Conservation (phyloP, 2,888 invertebrate species). For the Salpingus planirostris region DNA sequence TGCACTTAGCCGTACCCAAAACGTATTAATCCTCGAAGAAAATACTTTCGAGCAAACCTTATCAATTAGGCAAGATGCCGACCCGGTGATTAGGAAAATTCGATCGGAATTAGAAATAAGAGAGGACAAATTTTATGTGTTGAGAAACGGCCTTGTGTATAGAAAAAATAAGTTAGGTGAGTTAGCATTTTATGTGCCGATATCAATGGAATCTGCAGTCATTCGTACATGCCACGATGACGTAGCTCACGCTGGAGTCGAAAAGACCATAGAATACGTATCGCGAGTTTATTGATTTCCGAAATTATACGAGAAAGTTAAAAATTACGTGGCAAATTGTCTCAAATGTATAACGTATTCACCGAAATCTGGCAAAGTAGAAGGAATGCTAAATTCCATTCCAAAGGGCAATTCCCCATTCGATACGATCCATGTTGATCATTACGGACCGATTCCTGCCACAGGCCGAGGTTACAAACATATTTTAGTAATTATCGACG, state of each 20-base stretch:
- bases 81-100: background rate
- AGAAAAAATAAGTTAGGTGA: background rate
- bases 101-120: background rate
- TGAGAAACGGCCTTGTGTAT: background rate
- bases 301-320: background rate
- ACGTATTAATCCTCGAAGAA: background rate
- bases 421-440: background rate
- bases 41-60: background rate
- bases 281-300: background rate
- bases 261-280: background rate
- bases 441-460: constrained; percentile 2
- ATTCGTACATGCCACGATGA: background rate
- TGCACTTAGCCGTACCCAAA: background rate
- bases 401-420: background rate
- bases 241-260: background rate
- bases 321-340: too few relatives aligned
- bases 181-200: background rate
- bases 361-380: background rate
- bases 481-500: constrained; percentile 22
- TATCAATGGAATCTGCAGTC: background rate
- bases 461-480: too few relatives aligned
- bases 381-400: background rate
- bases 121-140: background rate
- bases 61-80: background rate
- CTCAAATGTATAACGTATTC: background rate